These are phyloP conservation scores for Elysia crispata DNA, from an alignment of 2,888 invertebrate genomes.

Conservation along the genomic window DNA sequence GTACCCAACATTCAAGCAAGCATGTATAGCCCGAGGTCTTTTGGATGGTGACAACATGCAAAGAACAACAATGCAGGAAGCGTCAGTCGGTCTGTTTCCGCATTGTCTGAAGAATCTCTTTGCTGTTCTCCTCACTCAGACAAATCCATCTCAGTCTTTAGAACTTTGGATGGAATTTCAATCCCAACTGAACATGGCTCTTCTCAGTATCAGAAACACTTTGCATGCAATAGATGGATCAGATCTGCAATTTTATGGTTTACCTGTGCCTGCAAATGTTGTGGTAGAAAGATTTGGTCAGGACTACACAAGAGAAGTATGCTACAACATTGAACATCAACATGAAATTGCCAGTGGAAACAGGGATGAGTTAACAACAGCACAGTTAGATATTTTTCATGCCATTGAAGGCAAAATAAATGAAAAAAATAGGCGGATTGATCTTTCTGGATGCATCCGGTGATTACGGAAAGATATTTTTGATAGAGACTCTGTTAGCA, in stretches of 20 bases:
- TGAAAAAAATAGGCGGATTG: neutral
- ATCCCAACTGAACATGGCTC: neutral
- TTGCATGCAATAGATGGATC: neutral
- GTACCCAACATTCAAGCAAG: neutral
- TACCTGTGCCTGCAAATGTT: neutral
- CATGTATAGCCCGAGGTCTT: constrained; percentile 15
- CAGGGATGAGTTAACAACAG: no score
- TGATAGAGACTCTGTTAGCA: neutral
- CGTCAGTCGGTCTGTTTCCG: neutral
- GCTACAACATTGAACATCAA: neutral
- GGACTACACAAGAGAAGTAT: neutral
- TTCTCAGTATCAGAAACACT: neutral
- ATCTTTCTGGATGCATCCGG: constrained; percentile 23
- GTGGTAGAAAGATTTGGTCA: neutral
- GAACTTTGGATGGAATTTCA: constrained; percentile 6
- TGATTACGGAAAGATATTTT: constrained; percentile 16
- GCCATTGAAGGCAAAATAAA: no score
- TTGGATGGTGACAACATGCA: constrained; percentile 13
- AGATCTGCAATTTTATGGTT: neutral
- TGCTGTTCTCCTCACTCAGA: neutral
- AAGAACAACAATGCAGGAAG: neutral
- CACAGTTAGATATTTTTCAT: no score
- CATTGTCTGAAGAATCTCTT: neutral
- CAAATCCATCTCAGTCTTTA: neutral
- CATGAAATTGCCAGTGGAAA: no score